Conservation (phyloP, 2,888 invertebrate genomes). For the Meiosimyza platycephala region DNA sequence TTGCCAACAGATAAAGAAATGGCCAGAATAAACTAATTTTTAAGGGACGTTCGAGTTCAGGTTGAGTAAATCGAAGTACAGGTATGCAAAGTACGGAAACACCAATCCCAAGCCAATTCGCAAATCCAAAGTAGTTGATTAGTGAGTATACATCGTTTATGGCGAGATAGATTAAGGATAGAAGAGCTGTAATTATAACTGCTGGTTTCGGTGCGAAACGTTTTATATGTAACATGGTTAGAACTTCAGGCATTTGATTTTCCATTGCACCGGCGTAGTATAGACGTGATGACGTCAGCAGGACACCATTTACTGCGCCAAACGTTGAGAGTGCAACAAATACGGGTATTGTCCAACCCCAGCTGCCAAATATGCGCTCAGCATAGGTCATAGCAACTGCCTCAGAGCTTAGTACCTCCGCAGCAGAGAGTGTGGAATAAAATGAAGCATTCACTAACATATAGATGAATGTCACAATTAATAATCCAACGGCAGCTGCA, state of each 20-base stretch:
- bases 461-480: conserved; percentile 94
- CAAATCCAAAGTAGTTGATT: conserved; percentile 98
- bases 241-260: conserved; percentile 96
- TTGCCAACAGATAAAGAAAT: conserved; percentile 84
- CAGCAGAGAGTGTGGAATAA: conserved; percentile 92
- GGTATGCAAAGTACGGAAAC: conserved; percentile 94
- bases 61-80: conserved; percentile 89
- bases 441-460: conserved; percentile 96
- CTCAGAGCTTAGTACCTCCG: conserved; percentile 90
- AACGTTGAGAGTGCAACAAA: conserved; percentile 97
- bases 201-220: conserved; percentile 94
- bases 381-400: conserved; percentile 99
- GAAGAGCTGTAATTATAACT: conserved; percentile 90
- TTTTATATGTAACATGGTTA: conserved; percentile 94
- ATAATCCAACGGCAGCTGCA: conserved; percentile 95
- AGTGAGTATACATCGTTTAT: conserved; percentile 94
- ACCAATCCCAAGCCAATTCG: conserved; percentile 96
- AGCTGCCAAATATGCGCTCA: conserved; percentile 86
- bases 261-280: conserved; percentile 98
- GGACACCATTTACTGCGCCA: conserved; percentile 96
- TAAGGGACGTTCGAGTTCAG: conserved; percentile 90
- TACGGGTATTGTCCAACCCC: conserved; percentile 95
- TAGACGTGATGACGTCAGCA: conserved; percentile 93
- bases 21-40: conserved; percentile 86
- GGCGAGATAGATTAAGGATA: conserved; percentile 93